Evolutionary conservation across 1,140 invertebrate species (phyloP).

Genomic region (Psix sp.): DNA sequence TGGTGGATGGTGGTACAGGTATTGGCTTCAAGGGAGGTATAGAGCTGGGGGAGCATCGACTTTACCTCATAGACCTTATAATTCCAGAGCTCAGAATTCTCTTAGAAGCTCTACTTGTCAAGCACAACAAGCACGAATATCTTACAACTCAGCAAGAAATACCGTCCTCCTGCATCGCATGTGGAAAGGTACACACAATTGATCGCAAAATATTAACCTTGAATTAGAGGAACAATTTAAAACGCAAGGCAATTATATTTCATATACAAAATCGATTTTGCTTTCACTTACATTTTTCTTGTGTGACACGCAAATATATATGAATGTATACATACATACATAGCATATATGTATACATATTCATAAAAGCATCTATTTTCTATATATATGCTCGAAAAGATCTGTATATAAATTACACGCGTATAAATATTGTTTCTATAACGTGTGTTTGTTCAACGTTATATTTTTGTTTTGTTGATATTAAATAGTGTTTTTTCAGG

Average conservation of each 20-base stretch:
- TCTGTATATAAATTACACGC: no score
- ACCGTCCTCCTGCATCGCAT: constrained; percentile 75
- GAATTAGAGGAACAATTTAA: no score
- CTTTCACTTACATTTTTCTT: no score
- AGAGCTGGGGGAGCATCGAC: constrained; percentile 67
- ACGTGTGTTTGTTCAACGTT: no score
- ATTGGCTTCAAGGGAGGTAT: constrained; percentile 76
- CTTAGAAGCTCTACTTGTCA: constrained; percentile 67
- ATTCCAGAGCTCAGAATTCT: constrained; percentile 64
- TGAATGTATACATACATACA: no score
- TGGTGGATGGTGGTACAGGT: constrained; percentile 78
- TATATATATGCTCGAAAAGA: no score
- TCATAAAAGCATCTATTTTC: no score
- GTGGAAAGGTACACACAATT: constrained; percentile 74
- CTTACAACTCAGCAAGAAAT: constrained; percentile 74
- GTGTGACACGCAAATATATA: no score
- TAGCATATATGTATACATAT: no score
- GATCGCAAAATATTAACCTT: constrained; percentile 1
- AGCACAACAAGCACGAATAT: constrained; percentile 73
- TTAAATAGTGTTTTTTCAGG: constrained; percentile 22
- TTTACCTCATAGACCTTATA: constrained; percentile 67
- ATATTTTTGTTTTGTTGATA: not conserved
- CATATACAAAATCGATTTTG: no score
- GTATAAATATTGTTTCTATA: no score
- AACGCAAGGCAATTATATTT: no score